Percentiles rank a stretch among this genome's conserved stretches.
Conservation (phyloP, 2,888 invertebrate species). For the Silvanus unidentatus region DNA sequence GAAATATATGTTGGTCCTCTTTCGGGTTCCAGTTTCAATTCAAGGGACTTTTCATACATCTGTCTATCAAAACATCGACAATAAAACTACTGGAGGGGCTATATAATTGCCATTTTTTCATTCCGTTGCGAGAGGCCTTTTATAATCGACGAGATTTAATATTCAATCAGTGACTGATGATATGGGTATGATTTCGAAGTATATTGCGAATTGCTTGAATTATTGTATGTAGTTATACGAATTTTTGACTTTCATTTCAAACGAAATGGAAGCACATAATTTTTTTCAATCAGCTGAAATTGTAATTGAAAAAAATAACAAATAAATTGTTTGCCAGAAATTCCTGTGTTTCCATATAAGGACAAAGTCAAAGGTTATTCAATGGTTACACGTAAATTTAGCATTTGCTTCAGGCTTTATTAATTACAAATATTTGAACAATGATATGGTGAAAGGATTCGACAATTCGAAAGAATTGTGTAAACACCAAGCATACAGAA, state of each 20-base stretch:
- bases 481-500: too few species aligned
- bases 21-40: conserved; percentile 26
- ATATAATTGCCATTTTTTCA: neutral
- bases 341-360: neutral
- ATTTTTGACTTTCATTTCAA: too few species aligned
- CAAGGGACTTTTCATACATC: conserved; percentile 15
- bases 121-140: too few species aligned
- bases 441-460: conserved; percentile 6
- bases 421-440: conserved; percentile 12
- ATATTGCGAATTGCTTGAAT: neutral
- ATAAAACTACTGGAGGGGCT: neutral
- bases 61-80: conserved; percentile 10
- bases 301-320: too few species aligned
- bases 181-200: neutral
- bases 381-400: neutral
- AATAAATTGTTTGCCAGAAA: too few species aligned
- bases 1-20: conserved; percentile 31
- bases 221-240: neutral
- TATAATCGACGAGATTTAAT: too few species aligned
- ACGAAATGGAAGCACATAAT: neutral
- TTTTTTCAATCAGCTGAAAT: neutral
- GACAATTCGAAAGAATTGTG: too few species aligned
- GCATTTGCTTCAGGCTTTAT: conserved; percentile 2
- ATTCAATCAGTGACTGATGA: too few species aligned
- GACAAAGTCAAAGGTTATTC: neutral